Evolutionary conservation across 2,113 vertebrate species (phyloP), one percentile per base, ranked within the genome.

Genomic region (Cervus canadensis): DNA sequence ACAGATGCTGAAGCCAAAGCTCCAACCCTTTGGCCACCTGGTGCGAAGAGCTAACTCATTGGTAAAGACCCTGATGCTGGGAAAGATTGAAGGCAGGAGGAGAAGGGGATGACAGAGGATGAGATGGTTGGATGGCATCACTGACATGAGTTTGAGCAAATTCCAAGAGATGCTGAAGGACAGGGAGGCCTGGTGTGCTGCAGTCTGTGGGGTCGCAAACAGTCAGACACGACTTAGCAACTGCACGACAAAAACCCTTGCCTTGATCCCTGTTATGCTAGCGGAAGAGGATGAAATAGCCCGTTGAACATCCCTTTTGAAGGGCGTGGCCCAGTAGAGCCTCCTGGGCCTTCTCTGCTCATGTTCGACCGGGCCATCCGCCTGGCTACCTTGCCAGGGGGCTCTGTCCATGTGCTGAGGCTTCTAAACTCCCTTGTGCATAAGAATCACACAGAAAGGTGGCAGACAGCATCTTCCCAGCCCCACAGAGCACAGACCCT

Each of bases 311-410:
- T 2, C 7, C 23, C 28, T 8, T 21, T 28, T n/a, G 78, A 84
- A 56, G 30, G 30, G 21, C 45, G 15, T 0, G 10, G n/a, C 13
- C 76, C 13, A 0, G 5, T 23, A 6, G 6, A 14, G 43, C 48
- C 12, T 9, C 67, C 0, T 0, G 7, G 21, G 40, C 11, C 5
- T 15, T n/a, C 14, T 76, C 26, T 1, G 13, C 17, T 6, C 62
- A 0, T 0, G 1, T 14, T 4, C 4, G 0, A 4, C 19, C 1
- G 15, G 5, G 6, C 57, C 0, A 0, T 21, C 8, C 0, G 0
- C 33, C 88, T 16, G 5, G 45, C 67, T 23, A 5, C 45, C 56
- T 3, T 7, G 54, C 60, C 2, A 0, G 36, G n/a, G 36, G 3
- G 5, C 36, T 74, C 36, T 74, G 71, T 43, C 23, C 71, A 14